Evolutionary conservation across 2,888 invertebrate genomes (phyloP), one percentile per base, ranked within the genome.

Genomic region (Erpobdella octoculata): DNA sequence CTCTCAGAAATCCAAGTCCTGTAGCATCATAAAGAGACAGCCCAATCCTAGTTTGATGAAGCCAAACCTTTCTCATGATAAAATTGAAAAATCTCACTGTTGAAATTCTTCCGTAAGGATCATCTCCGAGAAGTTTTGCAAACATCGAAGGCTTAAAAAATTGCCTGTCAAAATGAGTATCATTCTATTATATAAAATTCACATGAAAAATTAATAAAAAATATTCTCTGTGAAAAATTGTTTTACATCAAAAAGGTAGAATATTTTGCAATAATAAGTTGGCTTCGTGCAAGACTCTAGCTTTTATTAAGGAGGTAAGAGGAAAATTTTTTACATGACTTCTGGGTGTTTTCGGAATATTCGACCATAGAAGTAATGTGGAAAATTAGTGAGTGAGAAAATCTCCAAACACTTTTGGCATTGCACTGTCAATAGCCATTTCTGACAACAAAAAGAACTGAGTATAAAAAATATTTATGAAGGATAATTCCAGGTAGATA

Each of bases 61-160:
- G 85, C 94, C 95, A 96, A 8, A 93, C 92, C 80, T 94, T 90
- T 18, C 92, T 86, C 93, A 94, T 83, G 0, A 93, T 90, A 80
- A 95, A 96, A 84, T 94, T 95, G 83, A 94, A 95, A 73, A 96
- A 87, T 0, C 91, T 90, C 82, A 90, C 90, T 25, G 93, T 92
- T 28, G 91, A 89, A 37, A 96, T 90, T 72, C 91, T 86, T 0
- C 93, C 93, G 78, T 90, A 89, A 0, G 90, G 88, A 80, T 95
- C 94, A 0, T 89, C 89, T 73, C 91, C 90, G 80, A 92, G 90
- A 3, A 96, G 85, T 75, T 92, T 91, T 0, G 91, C 91, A 83
- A 93, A 96, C 18, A 92, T 88, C 76, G 88, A 88, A 0, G 93
- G 89, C 38, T 90, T 91, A 79, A 96, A 89, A 77, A 92, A 94